Conservation (phyloP, 2,797 vertebrate species). For the Typhlichthys eigenmanni region DNA sequence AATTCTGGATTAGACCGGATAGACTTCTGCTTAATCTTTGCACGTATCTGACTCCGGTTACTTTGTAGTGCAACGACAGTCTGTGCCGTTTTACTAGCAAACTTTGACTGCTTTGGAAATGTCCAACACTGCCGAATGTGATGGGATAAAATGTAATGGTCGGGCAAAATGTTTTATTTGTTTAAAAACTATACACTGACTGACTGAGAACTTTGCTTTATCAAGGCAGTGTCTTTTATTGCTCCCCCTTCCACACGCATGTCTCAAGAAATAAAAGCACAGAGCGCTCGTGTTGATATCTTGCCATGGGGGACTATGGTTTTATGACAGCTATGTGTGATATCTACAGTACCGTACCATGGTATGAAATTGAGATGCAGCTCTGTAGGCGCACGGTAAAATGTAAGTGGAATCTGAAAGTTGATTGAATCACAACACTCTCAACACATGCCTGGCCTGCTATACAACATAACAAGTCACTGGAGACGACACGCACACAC, state of each 20-base stretch:
- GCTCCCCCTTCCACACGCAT: conserved; percentile 24
- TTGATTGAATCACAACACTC: conserved; percentile 73
- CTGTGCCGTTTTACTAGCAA: conserved; percentile 13
- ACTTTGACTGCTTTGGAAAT: neutral
- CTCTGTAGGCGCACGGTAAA: conserved; percentile 65
- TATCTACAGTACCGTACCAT: conserved; percentile 60
- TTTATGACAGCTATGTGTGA: conserved; percentile 70
- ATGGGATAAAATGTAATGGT: neutral
- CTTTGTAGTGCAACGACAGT: conserved; percentile 30
- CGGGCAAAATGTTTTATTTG: neutral
- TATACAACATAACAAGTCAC: conserved; percentile 79
- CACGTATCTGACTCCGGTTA: conserved; percentile 68
- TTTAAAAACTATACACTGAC: conserved; percentile 8
- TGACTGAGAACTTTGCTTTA: conserved; percentile 14
- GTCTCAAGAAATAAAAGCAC: conserved; percentile 34
- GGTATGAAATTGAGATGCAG: conserved; percentile 72
- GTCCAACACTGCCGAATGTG: neutral
- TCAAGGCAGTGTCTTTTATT: conserved; percentile 26
- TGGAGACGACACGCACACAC: conserved; percentile 70
- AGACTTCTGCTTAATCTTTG: conserved; percentile 90
- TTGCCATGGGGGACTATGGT: conserved; percentile 60
- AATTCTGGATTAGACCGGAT: conserved; percentile 78
- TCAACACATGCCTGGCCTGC: conserved; percentile 60
- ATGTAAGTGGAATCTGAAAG: conserved; percentile 62
- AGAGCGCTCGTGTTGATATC: conserved; percentile 41